Evolutionary conservation across 2,797 vertebrate genomes (phyloP).

Genomic region (Lemur catta): DNA sequence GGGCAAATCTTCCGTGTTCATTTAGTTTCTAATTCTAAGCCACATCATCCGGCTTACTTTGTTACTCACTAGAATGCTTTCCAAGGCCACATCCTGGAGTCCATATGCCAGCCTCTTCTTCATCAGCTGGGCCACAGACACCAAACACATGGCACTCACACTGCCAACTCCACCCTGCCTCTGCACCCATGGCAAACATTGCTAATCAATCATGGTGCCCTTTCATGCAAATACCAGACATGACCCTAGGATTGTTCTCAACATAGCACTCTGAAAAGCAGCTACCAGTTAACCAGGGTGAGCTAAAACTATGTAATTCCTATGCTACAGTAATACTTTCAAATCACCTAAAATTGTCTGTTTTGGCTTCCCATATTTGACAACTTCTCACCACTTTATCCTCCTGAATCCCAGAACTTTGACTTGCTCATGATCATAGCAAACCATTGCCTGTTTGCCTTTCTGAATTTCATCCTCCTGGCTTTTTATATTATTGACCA

Average conservation of each 20-base stretch:
- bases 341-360: neutral
- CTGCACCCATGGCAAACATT: accelerated
- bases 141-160: accelerated
- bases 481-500: neutral
- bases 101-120: neutral
- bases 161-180: neutral
- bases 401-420: neutral
- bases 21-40: neutral
- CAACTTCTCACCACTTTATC: neutral
- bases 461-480: neutral
- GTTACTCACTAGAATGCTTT: neutral
- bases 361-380: neutral
- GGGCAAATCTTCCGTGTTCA: neutral
- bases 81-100: neutral
- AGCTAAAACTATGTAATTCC: neutral
- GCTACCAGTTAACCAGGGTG: neutral
- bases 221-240: neutral
- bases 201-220: too few species aligned
- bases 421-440: neutral
- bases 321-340: neutral
- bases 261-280: neutral
- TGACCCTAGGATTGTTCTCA: neutral
- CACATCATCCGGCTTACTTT: neutral
- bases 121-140: neutral
- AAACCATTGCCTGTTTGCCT: neutral